phyloP scores from a whole-genome alignment of 2,113 vertebrate species.

The Opisthocomus hoazin region DNA sequence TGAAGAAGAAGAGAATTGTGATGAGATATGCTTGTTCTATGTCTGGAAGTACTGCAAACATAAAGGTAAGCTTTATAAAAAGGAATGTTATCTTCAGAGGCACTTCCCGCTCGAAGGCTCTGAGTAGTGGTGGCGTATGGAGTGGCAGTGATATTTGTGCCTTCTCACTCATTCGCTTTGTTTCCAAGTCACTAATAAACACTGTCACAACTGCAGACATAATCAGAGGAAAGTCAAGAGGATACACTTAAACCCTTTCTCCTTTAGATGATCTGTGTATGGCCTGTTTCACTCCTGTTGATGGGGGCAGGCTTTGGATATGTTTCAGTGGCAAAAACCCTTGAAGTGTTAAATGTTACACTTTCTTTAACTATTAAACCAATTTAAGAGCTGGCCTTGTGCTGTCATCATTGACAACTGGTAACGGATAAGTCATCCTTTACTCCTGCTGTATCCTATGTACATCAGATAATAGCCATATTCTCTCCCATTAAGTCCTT shows the following conservation, averaged over 20 bases:
- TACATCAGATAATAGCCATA: not conserved
- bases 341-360: not conserved
- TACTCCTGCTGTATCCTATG: not conserved
- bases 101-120: not conserved
- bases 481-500: not conserved
- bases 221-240: not conserved
- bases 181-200: not conserved
- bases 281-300: not conserved
- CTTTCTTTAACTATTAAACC: not conserved
- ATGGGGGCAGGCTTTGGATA: not conserved
- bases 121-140: not conserved
- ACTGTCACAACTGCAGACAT: not conserved
- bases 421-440: not conserved
- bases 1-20: slow-evolving; percentile 41
- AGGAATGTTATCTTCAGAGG: not conserved
- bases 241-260: not conserved
- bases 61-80: slow-evolving; percentile 69
- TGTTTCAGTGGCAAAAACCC: not conserved
- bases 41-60: slow-evolving; percentile 75
- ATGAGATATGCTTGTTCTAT: slow-evolving; percentile 83
- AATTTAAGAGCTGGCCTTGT: not conserved
- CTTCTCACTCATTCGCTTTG: not conserved
- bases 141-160: not conserved
- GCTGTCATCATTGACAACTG: not conserved
- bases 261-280: not conserved